Evolutionary conservation across 2,888 invertebrate genomes (phyloP).

Genomic region (Thymelicus acteon): DNA sequence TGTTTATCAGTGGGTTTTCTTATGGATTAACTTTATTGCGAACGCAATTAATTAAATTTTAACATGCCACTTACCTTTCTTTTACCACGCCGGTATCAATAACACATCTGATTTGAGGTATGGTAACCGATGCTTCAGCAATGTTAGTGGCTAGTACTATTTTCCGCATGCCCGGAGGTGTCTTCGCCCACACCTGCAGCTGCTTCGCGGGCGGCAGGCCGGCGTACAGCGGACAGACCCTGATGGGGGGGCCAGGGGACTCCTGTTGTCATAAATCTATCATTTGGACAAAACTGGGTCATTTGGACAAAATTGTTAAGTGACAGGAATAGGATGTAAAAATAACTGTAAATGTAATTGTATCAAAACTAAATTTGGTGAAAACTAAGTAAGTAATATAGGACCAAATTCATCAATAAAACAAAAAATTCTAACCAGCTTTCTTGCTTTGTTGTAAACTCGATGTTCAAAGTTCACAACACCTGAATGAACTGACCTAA

Average conservation of each 20-base stretch:
- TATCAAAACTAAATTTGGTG: too few relatives aligned
- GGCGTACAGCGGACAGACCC: constrained; percentile 95
- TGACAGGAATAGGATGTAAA: background rate
- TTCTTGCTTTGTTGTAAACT: too few relatives aligned
- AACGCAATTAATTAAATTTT: too few relatives aligned
- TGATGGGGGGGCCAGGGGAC: constrained; percentile 87
- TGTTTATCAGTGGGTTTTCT: too few relatives aligned
- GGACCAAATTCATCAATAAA: too few relatives aligned
- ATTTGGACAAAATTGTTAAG: background rate
- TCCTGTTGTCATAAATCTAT: constrained; percentile 65
- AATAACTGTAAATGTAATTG: background rate
- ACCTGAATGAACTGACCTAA: too few relatives aligned
- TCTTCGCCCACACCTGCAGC: constrained; percentile 92
- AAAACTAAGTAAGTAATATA: too few relatives aligned
- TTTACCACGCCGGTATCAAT: constrained; percentile 97
- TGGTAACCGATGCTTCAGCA: constrained; percentile 98
- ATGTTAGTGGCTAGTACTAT: constrained; percentile 98
- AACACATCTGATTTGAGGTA: constrained; percentile 95
- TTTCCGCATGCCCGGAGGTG: constrained; percentile 91
- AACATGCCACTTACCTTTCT: constrained; percentile 84
- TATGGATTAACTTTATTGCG: too few relatives aligned
- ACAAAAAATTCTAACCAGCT: too few relatives aligned
- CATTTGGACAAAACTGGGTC: constrained; percentile 38
- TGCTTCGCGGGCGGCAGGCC: constrained; percentile 94
- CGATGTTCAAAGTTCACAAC: too few relatives aligned